Base-by-base conservation (phyloP, 2,113 vertebrate species). In the Notechis scutatus region DNA sequence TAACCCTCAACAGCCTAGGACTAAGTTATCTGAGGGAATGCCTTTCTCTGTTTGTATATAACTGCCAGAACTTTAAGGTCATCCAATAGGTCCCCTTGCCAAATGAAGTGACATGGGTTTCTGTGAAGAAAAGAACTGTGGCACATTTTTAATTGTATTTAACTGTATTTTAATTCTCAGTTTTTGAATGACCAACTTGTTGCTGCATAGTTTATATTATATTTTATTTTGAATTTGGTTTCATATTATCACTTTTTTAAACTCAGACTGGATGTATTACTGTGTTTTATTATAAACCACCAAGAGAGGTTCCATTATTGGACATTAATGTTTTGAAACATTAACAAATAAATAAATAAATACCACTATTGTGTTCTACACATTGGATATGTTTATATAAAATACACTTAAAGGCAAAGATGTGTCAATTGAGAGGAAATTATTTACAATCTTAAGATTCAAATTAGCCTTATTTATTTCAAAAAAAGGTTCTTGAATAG, bases 321-420 rank as follows among this genome's bases (percentile, higher is more conserved):
- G 26, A 10, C 61, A 24, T 54, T 54, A 54, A 54, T 3, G 14
- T 34, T 69, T 74, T 15, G 14, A 74, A 74, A 74, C 29, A 34
- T 74, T 34, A 74, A 69, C 29, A 69, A 34, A 74, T 74, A 34
- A 74, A 74, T 34, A 29, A 29, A 74, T 34, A 29, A 29, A 1
- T 61, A 90, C 93, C 92, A 57, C 93, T 91, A 69, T 47, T 10
- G 24, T 6, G 91, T 90, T 94, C 89, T 85, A 95, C 93, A 39
- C 81, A 85, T 20, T 88, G 54, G 8, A n/a, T 29, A 12, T 55
- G 23, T 69, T 88, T 87, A 87, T 45, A 87, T 87, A 95, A 92
- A 92, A 57, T 93, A 90, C 20, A 5, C 92, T 87, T 11, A 90
- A 18, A 64, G 7, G 12, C 24, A 50, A 61, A 88, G 15, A 89